These are phyloP conservation scores for Cepaea nemoralis DNA, from an alignment of 1,140 invertebrate species.

Conservation along the genomic window DNA sequence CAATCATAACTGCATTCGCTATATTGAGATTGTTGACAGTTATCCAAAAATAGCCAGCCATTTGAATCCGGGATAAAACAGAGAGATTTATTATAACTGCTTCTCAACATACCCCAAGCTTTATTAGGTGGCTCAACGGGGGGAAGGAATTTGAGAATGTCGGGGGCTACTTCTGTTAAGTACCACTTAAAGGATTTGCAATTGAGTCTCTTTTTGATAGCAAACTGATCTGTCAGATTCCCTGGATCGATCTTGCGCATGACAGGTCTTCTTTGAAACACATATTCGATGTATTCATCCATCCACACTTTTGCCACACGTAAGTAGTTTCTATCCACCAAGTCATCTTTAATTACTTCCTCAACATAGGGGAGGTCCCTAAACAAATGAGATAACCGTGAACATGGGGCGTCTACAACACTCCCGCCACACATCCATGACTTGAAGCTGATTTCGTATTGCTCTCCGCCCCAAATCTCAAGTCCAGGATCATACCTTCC, in stretches of 20 bases:
- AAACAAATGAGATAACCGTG: constrained; percentile 15
- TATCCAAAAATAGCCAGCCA: not conserved
- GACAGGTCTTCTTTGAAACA: not conserved
- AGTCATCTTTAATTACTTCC: not conserved
- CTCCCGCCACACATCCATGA: not conserved
- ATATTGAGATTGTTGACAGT: not conserved
- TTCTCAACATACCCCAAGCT: not conserved
- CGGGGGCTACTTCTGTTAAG: not conserved
- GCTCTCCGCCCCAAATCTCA: not conserved
- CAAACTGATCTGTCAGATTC: not conserved
- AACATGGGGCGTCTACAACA: constrained; percentile 75
- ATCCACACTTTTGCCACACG: not conserved
- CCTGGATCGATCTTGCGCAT: not conserved
- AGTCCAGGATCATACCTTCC: constrained; percentile 1
- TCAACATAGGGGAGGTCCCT: not conserved
- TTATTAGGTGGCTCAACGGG: not conserved
- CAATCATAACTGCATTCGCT: not conserved
- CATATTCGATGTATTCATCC: constrained; percentile 22
- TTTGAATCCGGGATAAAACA: not conserved
- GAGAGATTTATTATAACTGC: not conserved
- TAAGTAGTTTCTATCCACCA: not conserved
- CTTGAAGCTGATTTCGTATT: not conserved
- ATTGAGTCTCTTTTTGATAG: not conserved
- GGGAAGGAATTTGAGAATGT: not conserved
- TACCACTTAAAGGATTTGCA: constrained; percentile 11